phyloP scores from a whole-genome alignment of 1,140 invertebrate genomes.

The Saccostrea cuccullata region DNA sequence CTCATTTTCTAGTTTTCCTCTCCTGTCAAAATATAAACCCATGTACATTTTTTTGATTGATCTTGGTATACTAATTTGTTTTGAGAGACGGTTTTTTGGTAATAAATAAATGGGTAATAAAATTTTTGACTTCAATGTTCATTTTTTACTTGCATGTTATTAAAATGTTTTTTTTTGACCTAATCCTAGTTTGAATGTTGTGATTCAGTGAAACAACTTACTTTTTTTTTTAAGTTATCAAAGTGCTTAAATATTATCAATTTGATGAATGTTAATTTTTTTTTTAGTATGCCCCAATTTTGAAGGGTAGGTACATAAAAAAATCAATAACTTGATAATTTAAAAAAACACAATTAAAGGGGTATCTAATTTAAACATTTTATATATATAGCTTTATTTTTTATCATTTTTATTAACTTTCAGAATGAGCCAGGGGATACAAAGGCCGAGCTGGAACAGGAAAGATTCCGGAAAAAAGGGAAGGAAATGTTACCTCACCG shows the following conservation, averaged over 20 bases:
- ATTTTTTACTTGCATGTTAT: background rate
- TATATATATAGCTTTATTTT: no score
- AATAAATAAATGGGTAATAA: background rate
- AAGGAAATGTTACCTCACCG: conserved; percentile 72
- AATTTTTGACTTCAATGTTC: background rate
- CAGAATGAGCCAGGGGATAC: conserved; percentile 70
- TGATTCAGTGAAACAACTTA: background rate
- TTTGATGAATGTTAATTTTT: no score
- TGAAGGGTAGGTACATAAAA: conserved; percentile 56
- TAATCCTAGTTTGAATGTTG: conserved; percentile 1
- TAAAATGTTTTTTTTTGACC: background rate
- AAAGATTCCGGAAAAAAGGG: conserved; percentile 69
- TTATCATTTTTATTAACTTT: background rate
- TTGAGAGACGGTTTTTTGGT: conserved; percentile 20
- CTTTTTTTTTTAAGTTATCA: no score
- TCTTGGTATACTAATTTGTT: background rate
- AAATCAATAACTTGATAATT: no score
- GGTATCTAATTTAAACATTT: no score
- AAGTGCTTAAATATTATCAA: no score
- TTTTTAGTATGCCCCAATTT: conserved; percentile 60
- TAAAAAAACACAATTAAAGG: no score
- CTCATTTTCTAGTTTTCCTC: background rate
- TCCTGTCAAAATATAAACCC: background rate
- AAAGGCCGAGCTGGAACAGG: conserved; percentile 70
- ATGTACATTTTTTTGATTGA: background rate